Evolutionary conservation across 2,888 invertebrate genomes (phyloP).

Genomic region (Belgica antarctica): DNA sequence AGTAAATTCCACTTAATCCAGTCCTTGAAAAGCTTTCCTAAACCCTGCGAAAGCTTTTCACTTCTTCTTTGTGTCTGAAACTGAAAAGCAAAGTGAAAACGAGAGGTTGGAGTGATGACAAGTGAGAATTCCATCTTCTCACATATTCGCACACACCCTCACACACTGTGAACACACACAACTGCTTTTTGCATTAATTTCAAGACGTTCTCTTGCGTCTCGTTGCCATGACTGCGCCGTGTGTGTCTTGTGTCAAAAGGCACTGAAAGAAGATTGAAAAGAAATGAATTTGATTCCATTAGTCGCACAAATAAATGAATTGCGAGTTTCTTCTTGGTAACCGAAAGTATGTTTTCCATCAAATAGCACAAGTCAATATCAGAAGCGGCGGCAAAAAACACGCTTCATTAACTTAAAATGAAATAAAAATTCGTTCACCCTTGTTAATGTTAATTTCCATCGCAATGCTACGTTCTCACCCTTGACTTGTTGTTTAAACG

Average conservation of each 20-base stretch:
- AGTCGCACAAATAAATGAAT: conserved; percentile 16
- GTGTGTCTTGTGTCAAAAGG: background rate
- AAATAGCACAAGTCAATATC: conserved; percentile 4
- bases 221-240: conserved; percentile 32
- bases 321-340: no score
- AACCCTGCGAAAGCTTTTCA: no score
- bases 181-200: conserved; percentile 3
- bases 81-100: background rate
- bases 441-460: background rate
- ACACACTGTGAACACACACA: no score
- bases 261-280: conserved; percentile 4
- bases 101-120: background rate
- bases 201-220: conserved; percentile 21
- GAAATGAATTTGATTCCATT: conserved; percentile 11
- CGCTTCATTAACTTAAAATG: conserved; percentile 36
- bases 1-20: no score
- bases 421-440: conserved; percentile 37
- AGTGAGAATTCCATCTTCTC: background rate
- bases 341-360: background rate
- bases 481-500: conserved; percentile 1
- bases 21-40: no score
- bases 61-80: background rate
- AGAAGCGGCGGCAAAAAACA: conserved; percentile 6
- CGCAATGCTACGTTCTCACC: background rate
- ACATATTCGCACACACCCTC: background rate